Conservation (phyloP, 1,140 invertebrate species). For the Ridgeia piscesae region DNA sequence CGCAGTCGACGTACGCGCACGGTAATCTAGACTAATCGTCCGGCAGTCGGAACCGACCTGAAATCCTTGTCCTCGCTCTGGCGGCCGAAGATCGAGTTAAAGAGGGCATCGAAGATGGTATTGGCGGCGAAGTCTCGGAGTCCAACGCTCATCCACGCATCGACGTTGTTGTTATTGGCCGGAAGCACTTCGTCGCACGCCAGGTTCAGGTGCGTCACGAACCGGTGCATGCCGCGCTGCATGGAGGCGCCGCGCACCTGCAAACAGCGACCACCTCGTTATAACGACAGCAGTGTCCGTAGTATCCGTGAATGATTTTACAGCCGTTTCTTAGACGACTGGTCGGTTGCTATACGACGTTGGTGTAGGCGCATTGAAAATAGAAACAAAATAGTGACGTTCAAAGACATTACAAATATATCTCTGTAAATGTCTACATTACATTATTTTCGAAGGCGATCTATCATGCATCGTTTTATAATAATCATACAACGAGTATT, state of each 20-base stretch:
- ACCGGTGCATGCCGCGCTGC: slow-evolving; percentile 42
- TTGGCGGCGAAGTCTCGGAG: slow-evolving; percentile 49
- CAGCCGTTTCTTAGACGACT: too few species aligned
- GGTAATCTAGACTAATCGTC: neutral
- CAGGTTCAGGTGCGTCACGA: slow-evolving; percentile 45
- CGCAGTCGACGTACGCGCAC: too few species aligned
- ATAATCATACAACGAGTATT: too few species aligned
- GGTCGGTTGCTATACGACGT: too few species aligned
- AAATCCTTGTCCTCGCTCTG: slow-evolving; percentile 34
- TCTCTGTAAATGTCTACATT: too few species aligned
- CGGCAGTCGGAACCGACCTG: neutral
- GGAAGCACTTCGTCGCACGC: slow-evolving; percentile 45
- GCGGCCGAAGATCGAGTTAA: slow-evolving; percentile 56
- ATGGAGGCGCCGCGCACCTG: slow-evolving; percentile 43
- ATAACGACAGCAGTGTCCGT: neutral
- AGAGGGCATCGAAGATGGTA: slow-evolving; percentile 53
- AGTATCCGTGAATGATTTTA: neutral
- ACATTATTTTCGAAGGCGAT: too few species aligned
- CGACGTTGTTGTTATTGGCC: neutral
- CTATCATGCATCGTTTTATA: too few species aligned
- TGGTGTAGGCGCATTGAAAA: too few species aligned
- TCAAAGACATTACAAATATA: too few species aligned
- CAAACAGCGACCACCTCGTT: neutral
- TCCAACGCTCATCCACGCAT: slow-evolving; percentile 28
- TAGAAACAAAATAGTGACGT: too few species aligned